Percentiles rank a stretch among this genome's conserved stretches.
Conservation (phyloP, 1,140 invertebrate species). For the Trichonephila inaurata region DNA sequence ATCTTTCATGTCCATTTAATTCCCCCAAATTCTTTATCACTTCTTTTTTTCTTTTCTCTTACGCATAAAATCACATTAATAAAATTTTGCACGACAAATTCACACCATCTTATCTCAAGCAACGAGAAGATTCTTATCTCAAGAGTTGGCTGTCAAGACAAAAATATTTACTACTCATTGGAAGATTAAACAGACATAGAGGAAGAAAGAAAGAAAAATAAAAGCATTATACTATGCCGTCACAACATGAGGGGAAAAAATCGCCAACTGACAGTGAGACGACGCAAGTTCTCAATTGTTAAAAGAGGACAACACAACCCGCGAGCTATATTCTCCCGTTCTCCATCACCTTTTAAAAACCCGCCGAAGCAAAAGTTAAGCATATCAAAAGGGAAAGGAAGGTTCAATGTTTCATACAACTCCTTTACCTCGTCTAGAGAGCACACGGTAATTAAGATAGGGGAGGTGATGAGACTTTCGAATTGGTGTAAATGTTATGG, state of each 20-base stretch:
- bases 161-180: background rate
- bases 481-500: background rate
- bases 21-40: no score
- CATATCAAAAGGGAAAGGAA: background rate
- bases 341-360: no score
- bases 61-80: no score
- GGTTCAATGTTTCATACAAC: background rate
- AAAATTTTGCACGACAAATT: background rate
- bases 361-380: no score
- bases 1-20: no score
- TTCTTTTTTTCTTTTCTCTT: no score
- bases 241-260: background rate
- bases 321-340: no score
- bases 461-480: background rate
- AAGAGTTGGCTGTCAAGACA: background rate
- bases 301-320: background rate
- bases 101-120: no score
- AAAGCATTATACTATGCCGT: background rate
- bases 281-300: background rate
- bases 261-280: background rate
- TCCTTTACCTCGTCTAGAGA: background rate
- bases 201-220: background rate
- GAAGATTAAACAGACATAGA: background rate
- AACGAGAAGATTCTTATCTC: background rate
- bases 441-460: background rate